Evolutionary conservation across 2,113 vertebrate genomes (phyloP), one percentile per base, ranked within the genome.

Genomic region (Centropristis striata): DNA sequence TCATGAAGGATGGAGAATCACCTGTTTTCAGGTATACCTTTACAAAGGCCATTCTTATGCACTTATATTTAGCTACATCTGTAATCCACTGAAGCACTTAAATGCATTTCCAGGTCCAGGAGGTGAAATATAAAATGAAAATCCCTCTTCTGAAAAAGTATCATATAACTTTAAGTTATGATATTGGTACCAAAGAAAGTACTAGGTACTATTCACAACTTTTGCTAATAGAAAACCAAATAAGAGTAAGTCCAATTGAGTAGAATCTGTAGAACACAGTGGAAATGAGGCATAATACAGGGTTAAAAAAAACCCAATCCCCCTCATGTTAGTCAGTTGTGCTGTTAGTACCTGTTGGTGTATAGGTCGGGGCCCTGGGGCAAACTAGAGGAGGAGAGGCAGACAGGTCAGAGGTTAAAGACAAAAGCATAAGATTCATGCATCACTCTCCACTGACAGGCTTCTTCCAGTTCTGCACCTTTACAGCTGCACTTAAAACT

Each of bases 321-420:
- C n/a, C 11, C 46, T 51, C 1, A n/a, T 51, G 61, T 81, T 87
- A 77, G 71, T 86, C 59, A 71, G 57, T 64, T 66, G 78, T 75
- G 78, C 66, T 86, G 92, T 94, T 94, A 97, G 95, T 96, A 96
- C 96, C 96, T 96, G 96, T 95, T 96, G 96, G 93, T 96, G 95
- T 93, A 96, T 93, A 95, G 96, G 91, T 81, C 96, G 94, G 93
- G 96, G 95, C 95, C 95, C 96, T 79, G 95, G 92, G 94, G 95
- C 94, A 95, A 96, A 97, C 96, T 97, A 94, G 84, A 95, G 91
- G 86, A 93, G 80, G 79, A 94, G 67, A 92, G 91, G 81, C 84
- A 93, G 83, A 92, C 86, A 89, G 81, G 78, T 73, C 82, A 93
- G 73, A 74, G 78, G 82, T 92, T 88, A 92, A 71, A 83, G 71